These are phyloP conservation scores for Cataglyphis rosenhaueri DNA, from an alignment of 2,888 invertebrate species.

Conservation along the genomic window DNA sequence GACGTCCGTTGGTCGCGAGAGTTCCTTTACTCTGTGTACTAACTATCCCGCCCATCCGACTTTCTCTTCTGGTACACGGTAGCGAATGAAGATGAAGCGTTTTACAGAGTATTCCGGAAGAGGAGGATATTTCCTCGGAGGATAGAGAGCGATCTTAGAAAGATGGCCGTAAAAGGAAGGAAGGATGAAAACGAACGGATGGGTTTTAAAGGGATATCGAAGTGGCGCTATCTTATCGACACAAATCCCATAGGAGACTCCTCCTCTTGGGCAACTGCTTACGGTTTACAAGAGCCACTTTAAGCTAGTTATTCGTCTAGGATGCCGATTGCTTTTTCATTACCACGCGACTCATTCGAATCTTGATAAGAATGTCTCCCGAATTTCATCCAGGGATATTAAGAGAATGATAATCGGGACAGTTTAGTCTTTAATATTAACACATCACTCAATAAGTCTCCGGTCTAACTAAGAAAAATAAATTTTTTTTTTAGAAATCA, in stretches of 20 bases:
- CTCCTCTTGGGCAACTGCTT: slow-evolving; percentile 34
- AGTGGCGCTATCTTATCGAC: slow-evolving; percentile 54
- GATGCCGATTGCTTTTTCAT: slow-evolving; percentile 25
- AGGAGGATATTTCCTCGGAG: slow-evolving; percentile 58
- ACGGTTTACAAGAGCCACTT: slow-evolving; percentile 45
- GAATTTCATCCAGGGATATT: not conserved
- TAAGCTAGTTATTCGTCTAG: slow-evolving; percentile 36
- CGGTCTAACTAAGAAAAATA: too few species aligned
- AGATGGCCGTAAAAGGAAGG: slow-evolving; percentile 28
- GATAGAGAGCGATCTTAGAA: slow-evolving; percentile 50
- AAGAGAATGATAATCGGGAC: not conserved
- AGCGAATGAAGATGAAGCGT: slow-evolving; percentile 54
- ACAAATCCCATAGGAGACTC: slow-evolving; percentile 48
- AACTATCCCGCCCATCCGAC: slow-evolving; percentile 44
- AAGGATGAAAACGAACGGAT: slow-evolving; percentile 46
- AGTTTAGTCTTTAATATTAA: not conserved
- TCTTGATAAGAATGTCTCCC: not conserved
- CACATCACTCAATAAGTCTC: too few species aligned
- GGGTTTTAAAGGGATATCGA: slow-evolving; percentile 57
- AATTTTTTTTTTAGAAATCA: too few species aligned
- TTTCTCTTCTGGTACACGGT: slow-evolving; percentile 20
- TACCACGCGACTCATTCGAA: slow-evolving; percentile 12
- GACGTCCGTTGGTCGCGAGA: slow-evolving; percentile 10
- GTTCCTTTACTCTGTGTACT: slow-evolving; percentile 30
- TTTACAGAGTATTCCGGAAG: slow-evolving; percentile 51